Conservation (phyloP, 2,888 invertebrate species). For the Sarcophaga rosellei region DNA sequence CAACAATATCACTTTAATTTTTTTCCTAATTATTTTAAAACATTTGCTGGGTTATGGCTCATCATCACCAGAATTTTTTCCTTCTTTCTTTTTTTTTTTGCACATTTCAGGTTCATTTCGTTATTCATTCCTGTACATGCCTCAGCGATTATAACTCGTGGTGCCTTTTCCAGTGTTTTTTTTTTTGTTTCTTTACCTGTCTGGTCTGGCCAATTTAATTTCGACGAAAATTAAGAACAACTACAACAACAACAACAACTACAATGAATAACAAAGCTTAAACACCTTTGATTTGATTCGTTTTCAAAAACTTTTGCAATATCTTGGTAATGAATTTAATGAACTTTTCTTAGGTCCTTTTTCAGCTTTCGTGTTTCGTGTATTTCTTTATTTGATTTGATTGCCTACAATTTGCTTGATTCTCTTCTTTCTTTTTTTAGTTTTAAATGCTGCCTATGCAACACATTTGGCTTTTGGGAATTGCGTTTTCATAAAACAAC, state of each 20-base stretch:
- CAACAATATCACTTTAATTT: no score
- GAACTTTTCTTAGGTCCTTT: not conserved
- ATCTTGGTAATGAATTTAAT: slow-evolving; percentile 12
- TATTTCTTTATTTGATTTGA: slow-evolving; percentile 8
- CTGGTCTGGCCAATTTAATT: slow-evolving; percentile 13
- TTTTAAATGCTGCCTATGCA: not conserved
- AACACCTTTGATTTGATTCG: no score
- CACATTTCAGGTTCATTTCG: not conserved
- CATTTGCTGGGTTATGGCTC: not conserved
- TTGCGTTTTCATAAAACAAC: not conserved
- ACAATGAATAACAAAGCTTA: no score
- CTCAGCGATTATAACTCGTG: not conserved
- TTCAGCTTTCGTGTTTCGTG: not conserved
- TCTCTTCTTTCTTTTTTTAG: no score
- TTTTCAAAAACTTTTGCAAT: not conserved
- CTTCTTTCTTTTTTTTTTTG: not conserved
- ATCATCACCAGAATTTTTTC: not conserved
- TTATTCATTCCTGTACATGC: not conserved
- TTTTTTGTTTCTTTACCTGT: no score
- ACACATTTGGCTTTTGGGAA: slow-evolving; percentile 2
- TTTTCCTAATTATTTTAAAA: not conserved
- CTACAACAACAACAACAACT: no score
- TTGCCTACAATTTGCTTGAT: no score
- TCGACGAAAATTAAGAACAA: not conserved
- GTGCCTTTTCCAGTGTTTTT: slow-evolving; percentile 1